Evolutionary conservation across 2,113 vertebrate genomes (phyloP).

Genomic region (Nothobranchius furzeri): DNA sequence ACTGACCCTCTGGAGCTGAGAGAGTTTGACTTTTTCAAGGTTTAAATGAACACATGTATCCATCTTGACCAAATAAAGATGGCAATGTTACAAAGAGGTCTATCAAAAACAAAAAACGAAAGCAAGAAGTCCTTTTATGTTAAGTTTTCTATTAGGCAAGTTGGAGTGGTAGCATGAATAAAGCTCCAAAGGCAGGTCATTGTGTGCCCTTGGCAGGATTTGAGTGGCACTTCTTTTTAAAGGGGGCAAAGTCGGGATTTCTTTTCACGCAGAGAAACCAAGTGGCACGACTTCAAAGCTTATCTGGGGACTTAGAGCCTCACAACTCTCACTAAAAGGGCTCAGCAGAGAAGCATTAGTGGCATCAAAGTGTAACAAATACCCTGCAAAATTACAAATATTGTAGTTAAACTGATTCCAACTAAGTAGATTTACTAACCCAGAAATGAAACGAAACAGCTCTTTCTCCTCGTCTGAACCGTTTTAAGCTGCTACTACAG

Average conservation of each 20-base stretch:
- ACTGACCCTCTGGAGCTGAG: slow-evolving; percentile 2
- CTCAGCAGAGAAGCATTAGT: slow-evolving; percentile 30
- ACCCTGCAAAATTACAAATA: slow-evolving; percentile 12
- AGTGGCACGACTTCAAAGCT: slow-evolving; percentile 76
- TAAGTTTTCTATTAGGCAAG: slow-evolving; percentile 17
- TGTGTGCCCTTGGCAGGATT: slow-evolving; percentile 58
- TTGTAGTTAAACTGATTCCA: slow-evolving; percentile 1
- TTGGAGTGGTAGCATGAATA: slow-evolving; percentile 39
- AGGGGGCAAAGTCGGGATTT: slow-evolving; percentile 56
- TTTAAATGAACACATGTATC: slow-evolving; percentile 2
- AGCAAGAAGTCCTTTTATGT: slow-evolving; percentile 1
- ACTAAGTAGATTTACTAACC: slow-evolving; percentile 18
- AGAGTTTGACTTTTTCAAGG: neutral
- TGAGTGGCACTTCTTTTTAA: slow-evolving; percentile 62
- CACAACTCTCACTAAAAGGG: slow-evolving; percentile 34
- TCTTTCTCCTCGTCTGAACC: slow-evolving; percentile 27
- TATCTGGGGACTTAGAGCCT: slow-evolving; percentile 57
- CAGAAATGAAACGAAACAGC: slow-evolving; percentile 52
- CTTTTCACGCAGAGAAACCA: slow-evolving; percentile 72
- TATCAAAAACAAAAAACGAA: slow-evolving; percentile 5
- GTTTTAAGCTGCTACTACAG: slow-evolving; percentile 42
- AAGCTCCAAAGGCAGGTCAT: slow-evolving; percentile 46
- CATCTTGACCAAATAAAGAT: neutral
- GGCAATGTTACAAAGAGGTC: neutral
- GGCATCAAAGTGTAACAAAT: slow-evolving; percentile 35